Evolutionary conservation across 1,140 invertebrate genomes (phyloP), one percentile per base, ranked within the genome.

Genomic region (Maconellicoccus hirsutus): DNA sequence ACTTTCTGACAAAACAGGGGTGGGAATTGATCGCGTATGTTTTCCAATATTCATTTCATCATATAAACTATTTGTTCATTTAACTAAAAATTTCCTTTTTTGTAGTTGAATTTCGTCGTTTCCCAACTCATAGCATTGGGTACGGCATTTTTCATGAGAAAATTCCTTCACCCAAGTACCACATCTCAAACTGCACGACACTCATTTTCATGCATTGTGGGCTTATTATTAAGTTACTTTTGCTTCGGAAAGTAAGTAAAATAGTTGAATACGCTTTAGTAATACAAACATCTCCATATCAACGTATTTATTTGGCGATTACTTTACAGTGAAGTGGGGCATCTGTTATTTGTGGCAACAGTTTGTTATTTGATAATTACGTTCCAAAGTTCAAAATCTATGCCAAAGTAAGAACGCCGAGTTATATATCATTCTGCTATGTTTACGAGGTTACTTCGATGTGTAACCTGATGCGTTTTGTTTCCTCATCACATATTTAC

Each of bases 31-130:
- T 66, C 61, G 61, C 6, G 61, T 66, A 66, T 16, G 61, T 66
- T 4, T 66, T 52, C 42, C 16, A 4, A 3, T 16, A 33, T 52
- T 8, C 16, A 8, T 52, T 52, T 16, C 16, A 52, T 52, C 6
- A 16, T 14, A 3, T 14, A 38, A 38, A 14, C 6, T 7, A 14
- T 38, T 38, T 38, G 6, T 38, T 38, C 33, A 38, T 38, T 38
- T 14, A 38, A 7, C n/a, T 38, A n/a, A n/a, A n/a, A 52, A 16
- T 59, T 78, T 80, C 77, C 76, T 80, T 78, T 77, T 75, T 83
- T 84, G 71, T 81, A 93, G 91, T 82, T 91, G 71, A 93, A 94
- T 82, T 93, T 93, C 81, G 80, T 93, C 74, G 78, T 91, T 71
- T 88, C 89, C 77, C 91, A 94, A 84, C 80, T 91, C 76, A 82